Percentiles rank a stretch among this genome's conserved stretches.
Conservation (phyloP, 1,140 invertebrate genomes). For the Phymastichus coffea region DNA sequence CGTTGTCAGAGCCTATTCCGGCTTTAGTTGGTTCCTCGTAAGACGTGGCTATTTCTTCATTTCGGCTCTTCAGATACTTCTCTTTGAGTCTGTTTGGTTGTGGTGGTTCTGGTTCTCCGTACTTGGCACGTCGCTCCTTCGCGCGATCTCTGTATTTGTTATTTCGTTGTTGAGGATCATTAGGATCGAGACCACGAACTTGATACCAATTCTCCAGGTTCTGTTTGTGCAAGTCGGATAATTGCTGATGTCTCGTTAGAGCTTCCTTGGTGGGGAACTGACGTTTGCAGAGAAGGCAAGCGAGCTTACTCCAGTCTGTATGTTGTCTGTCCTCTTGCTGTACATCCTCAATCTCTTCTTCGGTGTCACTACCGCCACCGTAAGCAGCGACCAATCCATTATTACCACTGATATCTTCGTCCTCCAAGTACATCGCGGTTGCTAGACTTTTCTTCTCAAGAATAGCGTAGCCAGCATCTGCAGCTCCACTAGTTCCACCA, state of each 20-base stretch:
- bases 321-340: conserved; percentile 64
- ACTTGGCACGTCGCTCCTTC: conserved; percentile 92
- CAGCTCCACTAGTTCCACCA: conserved; percentile 67
- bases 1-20: conserved; percentile 83
- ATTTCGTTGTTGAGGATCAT: conserved; percentile 57
- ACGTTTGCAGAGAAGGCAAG: conserved; percentile 93
- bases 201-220: conserved; percentile 76
- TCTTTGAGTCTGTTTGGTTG: conserved; percentile 72
- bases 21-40: conserved; percentile 68
- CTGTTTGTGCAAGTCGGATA: conserved; percentile 95
- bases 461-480: conserved; percentile 89
- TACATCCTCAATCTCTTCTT: conserved; percentile 64
- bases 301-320: conserved; percentile 86
- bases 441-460: conserved; percentile 67
- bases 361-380: conserved; percentile 68
- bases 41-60: conserved; percentile 53
- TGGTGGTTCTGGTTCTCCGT: conserved; percentile 83
- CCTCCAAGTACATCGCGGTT: conserved; percentile 43
- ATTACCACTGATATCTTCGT: conserved; percentile 48
- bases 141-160: conserved; percentile 89
- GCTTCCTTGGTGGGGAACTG: conserved; percentile 89
- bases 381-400: conserved; percentile 74
- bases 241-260: conserved; percentile 85
- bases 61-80: conserved; percentile 63
- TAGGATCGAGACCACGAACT: conserved; percentile 58